Evolutionary conservation across 1,140 invertebrate genomes (phyloP).

Genomic region (Euglossa dilemma): DNA sequence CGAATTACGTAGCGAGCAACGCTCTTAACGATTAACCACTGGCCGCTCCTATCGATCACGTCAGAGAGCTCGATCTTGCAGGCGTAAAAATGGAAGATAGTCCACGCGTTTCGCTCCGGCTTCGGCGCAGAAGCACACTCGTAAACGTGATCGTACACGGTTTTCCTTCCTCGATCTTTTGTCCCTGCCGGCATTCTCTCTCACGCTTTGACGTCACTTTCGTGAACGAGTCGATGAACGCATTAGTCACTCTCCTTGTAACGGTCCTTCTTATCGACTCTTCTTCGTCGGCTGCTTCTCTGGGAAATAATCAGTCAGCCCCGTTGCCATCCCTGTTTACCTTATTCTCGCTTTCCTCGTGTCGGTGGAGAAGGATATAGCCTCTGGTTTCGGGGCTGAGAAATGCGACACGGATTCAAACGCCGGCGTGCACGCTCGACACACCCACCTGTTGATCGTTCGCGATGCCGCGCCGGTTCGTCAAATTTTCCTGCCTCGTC

Average conservation of each 20-base stretch:
- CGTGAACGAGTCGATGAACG: constrained; percentile 73
- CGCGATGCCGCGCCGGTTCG: not conserved
- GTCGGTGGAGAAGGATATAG: not conserved
- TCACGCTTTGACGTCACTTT: constrained; percentile 77
- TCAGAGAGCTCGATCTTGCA: not conserved
- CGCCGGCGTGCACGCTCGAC: not conserved
- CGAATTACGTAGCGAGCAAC: not conserved
- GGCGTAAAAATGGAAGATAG: not conserved
- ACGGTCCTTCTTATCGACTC: constrained; percentile 71
- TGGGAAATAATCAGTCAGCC: not conserved
- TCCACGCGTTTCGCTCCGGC: constrained; percentile 1
- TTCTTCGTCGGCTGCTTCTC: not conserved
- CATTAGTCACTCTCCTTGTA: constrained; percentile 77
- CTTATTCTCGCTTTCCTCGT: not conserved
- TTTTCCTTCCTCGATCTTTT: constrained; percentile 20
- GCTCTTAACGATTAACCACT: not conserved
- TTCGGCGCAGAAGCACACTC: not conserved
- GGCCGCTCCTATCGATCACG: not conserved
- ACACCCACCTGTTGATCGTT: constrained; percentile 65
- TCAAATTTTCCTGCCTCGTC: constrained; percentile 1
- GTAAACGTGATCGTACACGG: constrained; percentile 21
- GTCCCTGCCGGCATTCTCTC: constrained; percentile 61
- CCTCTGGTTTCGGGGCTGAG: not conserved
- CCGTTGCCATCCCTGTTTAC: not conserved
- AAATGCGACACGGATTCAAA: not conserved